Evolutionary conservation across 92 coral and sea anemone genomes (phyloP).

Genomic region (Blastomussa wellsi): DNA sequence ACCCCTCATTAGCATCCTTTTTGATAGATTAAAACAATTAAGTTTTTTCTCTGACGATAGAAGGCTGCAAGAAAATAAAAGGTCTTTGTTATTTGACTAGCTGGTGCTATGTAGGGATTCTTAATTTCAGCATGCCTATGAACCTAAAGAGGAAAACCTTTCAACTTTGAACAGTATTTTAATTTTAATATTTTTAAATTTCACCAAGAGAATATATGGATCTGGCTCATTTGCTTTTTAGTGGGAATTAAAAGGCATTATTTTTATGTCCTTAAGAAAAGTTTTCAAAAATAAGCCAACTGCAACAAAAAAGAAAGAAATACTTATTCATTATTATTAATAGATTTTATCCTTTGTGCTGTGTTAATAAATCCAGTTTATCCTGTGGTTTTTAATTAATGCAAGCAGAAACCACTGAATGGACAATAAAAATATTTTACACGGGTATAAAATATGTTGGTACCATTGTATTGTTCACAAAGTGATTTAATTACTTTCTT

Average conservation of each 20-base stretch:
- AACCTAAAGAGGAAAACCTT: not conserved
- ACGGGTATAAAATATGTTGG: not conserved
- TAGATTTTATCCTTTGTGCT: not conserved
- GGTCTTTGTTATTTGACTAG: constrained; percentile 1
- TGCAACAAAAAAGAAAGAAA: not conserved
- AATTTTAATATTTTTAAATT: not conserved
- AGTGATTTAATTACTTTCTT: constrained; percentile 28
- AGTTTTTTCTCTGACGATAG: constrained; percentile 7
- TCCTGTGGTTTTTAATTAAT: not conserved
- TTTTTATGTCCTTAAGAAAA: not conserved
- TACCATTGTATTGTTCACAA: constrained; percentile 27
- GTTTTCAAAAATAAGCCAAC: not conserved
- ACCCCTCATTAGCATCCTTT: constrained; percentile 28
- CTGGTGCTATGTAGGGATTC: not conserved
- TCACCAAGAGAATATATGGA: not conserved
- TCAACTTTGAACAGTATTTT: not conserved
- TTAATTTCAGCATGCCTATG: not conserved
- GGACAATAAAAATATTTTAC: not conserved
- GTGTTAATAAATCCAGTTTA: not conserved
- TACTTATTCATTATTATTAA: not conserved
- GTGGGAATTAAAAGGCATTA: not conserved
- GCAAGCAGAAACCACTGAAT: constrained; percentile 9
- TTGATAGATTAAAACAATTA: constrained; percentile 25
- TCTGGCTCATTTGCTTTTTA: not conserved
- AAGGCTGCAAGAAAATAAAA: not conserved